phyloP scores from a whole-genome alignment of 2,888 invertebrate species.

The Eretmocerus hayati region DNA sequence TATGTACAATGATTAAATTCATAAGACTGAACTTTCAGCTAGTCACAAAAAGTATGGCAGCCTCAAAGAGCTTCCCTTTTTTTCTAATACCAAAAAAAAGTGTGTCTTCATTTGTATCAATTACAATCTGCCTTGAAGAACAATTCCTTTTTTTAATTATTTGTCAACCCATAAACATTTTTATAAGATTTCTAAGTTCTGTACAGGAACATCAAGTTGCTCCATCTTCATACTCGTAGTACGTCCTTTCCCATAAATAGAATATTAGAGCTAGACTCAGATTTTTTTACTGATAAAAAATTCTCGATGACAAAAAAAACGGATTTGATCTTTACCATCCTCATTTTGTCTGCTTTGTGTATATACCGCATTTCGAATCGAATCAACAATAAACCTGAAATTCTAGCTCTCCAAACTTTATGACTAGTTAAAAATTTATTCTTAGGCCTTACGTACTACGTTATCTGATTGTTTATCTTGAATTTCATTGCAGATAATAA shows the following conservation, averaged over 20 bases:
- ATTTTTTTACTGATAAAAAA: too few relatives aligned
- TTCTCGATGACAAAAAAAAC: too few relatives aligned
- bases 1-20: slow-evolving; percentile 39
- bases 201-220: slow-evolving; percentile 45
- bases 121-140: too few relatives aligned
- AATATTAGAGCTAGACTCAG: too few relatives aligned
- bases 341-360: too few relatives aligned
- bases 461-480: slow-evolving; percentile 6
- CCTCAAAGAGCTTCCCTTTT: slow-evolving; percentile 34
- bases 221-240: too few relatives aligned
- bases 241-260: too few relatives aligned
- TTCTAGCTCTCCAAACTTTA: too few relatives aligned
- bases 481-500: neutral
- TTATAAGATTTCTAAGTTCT: slow-evolving; percentile 46
- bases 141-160: slow-evolving; percentile 11
- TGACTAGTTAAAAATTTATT: slow-evolving; percentile 40
- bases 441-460: slow-evolving; percentile 10
- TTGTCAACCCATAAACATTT: slow-evolving; percentile 36
- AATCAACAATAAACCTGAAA: too few relatives aligned
- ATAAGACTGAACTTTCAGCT: slow-evolving; percentile 36
- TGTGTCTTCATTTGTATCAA: too few relatives aligned
- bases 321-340: too few relatives aligned
- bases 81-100: slow-evolving; percentile 36
- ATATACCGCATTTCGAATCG: too few relatives aligned
- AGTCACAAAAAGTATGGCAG: slow-evolving; percentile 23